phyloP scores from a whole-genome alignment of 2,797 vertebrate genomes.

The Margarornis squamiger region DNA sequence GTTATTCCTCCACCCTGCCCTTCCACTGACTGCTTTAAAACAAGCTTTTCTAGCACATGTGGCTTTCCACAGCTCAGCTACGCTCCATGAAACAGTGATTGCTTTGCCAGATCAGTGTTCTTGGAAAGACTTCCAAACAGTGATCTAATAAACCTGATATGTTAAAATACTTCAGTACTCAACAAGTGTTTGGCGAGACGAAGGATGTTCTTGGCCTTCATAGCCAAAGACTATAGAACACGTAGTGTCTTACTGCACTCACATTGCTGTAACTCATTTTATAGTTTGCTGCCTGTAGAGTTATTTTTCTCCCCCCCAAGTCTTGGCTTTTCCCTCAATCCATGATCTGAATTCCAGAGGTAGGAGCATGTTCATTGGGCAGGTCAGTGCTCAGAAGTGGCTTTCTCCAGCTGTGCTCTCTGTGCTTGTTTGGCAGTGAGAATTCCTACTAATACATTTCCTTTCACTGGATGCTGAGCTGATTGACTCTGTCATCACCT shows the following conservation, averaged over 20 bases:
- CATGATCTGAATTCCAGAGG: background rate
- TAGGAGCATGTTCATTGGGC: background rate
- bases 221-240: background rate
- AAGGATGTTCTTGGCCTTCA: constrained; percentile 39
- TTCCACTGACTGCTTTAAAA: constrained; percentile 5
- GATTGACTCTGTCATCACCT: constrained; percentile 42
- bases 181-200: constrained; percentile 55
- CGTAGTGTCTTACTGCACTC: background rate
- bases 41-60: background rate
- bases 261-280: background rate
- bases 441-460: background rate
- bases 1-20: background rate
- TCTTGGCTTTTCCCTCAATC: background rate
- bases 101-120: constrained; percentile 45
- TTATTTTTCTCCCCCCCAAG: background rate
- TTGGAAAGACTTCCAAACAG: constrained; percentile 20
- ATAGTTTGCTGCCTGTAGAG: background rate
- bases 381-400: background rate
- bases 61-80: background rate
- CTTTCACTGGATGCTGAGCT: background rate
- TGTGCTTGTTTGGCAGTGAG: background rate
- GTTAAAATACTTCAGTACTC: constrained; percentile 50
- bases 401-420: background rate
- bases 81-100: constrained; percentile 28
- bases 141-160: constrained; percentile 58